Conservation (phyloP, 2,797 vertebrate genomes). For the Heliangelus exortis region DNA sequence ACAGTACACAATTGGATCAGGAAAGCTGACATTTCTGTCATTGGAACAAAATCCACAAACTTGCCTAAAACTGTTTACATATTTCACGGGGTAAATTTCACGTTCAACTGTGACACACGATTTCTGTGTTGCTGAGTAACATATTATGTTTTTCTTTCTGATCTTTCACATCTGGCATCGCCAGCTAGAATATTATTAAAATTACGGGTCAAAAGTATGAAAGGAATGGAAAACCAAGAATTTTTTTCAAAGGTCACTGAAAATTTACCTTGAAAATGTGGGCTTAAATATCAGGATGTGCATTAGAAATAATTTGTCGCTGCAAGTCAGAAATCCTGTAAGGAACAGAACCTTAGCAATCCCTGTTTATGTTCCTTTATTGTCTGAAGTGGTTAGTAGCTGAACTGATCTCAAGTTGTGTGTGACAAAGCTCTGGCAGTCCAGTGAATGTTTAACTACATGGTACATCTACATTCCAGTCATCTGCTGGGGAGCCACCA, state of each 20-base stretch:
- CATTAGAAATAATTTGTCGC: not conserved
- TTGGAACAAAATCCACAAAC: not conserved
- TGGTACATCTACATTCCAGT: not conserved
- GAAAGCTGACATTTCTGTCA: not conserved
- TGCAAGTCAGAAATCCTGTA: not conserved
- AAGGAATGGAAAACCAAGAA: not conserved
- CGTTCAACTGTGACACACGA: no score
- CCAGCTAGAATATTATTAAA: not conserved
- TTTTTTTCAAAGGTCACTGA: not conserved
- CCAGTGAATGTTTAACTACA: not conserved
- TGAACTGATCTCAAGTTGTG: not conserved
- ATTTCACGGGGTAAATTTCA: not conserved
- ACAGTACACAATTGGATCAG: not conserved
- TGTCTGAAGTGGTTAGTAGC: not conserved
- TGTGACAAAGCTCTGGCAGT: not conserved
- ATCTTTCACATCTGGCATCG: not conserved
- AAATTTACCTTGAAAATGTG: not conserved
- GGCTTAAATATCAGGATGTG: not conserved
- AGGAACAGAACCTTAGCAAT: not conserved
- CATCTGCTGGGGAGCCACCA: not conserved
- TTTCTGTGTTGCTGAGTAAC: not conserved
- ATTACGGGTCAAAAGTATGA: not conserved
- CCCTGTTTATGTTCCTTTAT: not conserved
- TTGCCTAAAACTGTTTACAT: slow-evolving; percentile 10
- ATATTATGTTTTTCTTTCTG: not conserved